Conservation (phyloP, 2,797 vertebrate genomes). For the Anguilla obscura region DNA sequence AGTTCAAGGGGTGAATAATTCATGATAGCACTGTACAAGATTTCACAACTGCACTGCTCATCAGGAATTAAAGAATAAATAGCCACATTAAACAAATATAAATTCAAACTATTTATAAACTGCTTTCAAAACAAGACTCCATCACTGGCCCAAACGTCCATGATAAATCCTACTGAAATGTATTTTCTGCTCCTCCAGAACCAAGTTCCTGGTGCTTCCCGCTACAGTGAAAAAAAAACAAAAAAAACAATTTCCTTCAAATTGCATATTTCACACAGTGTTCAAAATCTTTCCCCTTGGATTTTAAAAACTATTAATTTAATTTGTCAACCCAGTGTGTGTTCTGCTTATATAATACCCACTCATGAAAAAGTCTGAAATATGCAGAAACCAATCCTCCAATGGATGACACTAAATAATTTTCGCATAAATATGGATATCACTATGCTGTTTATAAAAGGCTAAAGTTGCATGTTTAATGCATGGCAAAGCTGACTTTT, state of each 20-base stretch:
- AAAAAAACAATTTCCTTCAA: neutral
- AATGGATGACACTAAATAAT: neutral
- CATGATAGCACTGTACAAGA: neutral
- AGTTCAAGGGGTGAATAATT: neutral
- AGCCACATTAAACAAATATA: neutral
- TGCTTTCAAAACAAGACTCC: neutral
- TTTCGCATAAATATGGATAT: neutral
- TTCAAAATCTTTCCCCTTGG: neutral
- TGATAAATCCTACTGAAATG: neutral
- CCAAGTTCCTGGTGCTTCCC: neutral
- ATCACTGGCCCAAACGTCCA: neutral
- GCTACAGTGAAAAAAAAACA: neutral
- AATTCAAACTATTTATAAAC: neutral
- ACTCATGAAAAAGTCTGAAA: neutral
- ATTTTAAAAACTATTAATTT: slow-evolving; percentile 4
- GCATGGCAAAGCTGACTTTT: no score
- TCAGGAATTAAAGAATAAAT: neutral
- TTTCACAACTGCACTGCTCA: neutral
- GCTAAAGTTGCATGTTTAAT: neutral
- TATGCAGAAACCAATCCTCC: neutral
- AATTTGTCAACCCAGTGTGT: neutral
- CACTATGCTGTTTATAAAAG: neutral
- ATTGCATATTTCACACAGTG: neutral
- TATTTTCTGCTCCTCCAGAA: neutral
- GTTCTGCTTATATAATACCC: neutral